These are phyloP conservation scores for crab-eating macaque (Macaca fascicularis) DNA, from an alignment of 2,113 vertebrate genomes.

Conservation along the genomic window DNA sequence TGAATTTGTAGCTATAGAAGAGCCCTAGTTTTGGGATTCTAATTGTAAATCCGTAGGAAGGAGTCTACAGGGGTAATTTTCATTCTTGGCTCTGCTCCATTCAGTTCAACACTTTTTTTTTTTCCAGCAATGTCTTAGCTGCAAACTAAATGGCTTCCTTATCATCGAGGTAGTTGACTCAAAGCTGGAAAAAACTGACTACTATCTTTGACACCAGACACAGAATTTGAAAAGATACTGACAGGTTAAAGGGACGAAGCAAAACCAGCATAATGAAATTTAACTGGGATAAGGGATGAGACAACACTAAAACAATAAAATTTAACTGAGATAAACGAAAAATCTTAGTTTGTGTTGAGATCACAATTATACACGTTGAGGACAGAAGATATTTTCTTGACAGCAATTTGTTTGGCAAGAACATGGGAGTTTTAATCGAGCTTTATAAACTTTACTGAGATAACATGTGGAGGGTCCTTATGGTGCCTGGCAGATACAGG, in stretches of 20 bases:
- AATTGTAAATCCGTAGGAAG: background rate
- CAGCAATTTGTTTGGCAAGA: background rate
- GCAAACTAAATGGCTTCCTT: constrained; percentile 31
- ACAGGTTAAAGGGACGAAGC: background rate
- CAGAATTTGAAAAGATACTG: background rate
- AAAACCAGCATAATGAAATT: background rate
- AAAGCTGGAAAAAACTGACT: background rate
- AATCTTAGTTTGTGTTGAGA: background rate
- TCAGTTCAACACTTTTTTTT: background rate
- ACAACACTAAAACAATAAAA: background rate
- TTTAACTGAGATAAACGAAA: background rate
- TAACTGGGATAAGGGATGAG: background rate
- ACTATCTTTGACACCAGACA: background rate
- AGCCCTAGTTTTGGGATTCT: background rate
- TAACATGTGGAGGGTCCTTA: background rate
- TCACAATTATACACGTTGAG: background rate
- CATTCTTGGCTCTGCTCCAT: background rate
- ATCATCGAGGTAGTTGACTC: background rate
- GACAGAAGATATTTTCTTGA: background rate
- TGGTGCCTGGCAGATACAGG: background rate
- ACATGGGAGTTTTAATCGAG: background rate
- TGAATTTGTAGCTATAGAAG: background rate
- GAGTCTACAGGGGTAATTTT: background rate
- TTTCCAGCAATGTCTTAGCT: background rate
- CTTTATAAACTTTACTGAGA: background rate